Percentiles rank a stretch among this genome's conserved stretches.
phyloP scores from a whole-genome alignment of 2,113 vertebrate species.

The Guaruba guarouba region DNA sequence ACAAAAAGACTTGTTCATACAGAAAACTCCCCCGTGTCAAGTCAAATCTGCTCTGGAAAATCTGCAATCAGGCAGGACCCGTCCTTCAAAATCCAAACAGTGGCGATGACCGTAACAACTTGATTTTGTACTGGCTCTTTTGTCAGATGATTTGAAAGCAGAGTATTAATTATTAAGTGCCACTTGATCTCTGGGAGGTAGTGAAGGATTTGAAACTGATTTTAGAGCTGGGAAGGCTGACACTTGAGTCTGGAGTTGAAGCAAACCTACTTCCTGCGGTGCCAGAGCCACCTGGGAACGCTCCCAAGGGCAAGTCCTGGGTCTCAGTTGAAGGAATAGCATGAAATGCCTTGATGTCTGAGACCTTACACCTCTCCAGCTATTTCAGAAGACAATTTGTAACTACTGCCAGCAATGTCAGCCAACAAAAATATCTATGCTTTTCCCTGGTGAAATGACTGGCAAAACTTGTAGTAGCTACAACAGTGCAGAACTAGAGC shows the following conservation, averaged over 20 bases:
- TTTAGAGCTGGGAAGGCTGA: neutral
- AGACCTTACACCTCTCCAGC: conserved; percentile 31
- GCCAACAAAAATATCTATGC: neutral
- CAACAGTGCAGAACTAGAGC: neutral
- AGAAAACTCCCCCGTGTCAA: neutral
- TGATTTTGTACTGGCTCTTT: neutral
- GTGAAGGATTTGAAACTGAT: neutral
- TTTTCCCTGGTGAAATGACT: neutral
- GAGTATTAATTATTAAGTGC: conserved; percentile 18
- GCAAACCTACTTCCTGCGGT: neutral
- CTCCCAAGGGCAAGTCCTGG: neutral
- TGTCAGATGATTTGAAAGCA: neutral
- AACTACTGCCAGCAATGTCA: conserved; percentile 13
- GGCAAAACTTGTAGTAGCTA: neutral
- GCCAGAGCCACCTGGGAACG: fast-evolving
- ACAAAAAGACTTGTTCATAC: neutral
- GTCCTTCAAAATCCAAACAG: neutral
- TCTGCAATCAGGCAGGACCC: neutral
- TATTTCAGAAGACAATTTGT: conserved; percentile 42
- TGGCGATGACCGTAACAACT: neutral
- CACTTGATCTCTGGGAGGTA: neutral
- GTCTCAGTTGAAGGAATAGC: neutral
- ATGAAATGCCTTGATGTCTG: neutral
- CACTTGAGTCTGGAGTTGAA: neutral
- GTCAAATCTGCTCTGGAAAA: neutral